phyloP scores from a whole-genome alignment of 2,888 invertebrate species.

The Pelosia muscerda region DNA sequence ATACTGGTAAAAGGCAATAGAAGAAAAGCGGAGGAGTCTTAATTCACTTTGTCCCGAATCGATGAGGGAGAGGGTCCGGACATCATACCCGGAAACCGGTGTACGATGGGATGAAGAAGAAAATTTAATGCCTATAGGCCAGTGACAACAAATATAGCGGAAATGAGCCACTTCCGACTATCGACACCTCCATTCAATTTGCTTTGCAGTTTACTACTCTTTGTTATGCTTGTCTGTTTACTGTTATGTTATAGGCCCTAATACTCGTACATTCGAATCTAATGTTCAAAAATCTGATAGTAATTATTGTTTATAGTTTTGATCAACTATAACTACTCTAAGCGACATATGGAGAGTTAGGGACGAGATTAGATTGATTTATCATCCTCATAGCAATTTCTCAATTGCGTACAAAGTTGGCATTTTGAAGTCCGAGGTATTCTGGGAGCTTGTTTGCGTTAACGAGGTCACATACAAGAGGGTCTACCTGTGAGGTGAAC shows the following conservation, averaged over 20 bases:
- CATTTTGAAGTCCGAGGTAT: no score
- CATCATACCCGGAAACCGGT: constrained; percentile 72
- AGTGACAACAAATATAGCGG: constrained; percentile 79
- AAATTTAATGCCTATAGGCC: constrained; percentile 76
- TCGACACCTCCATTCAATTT: constrained; percentile 81
- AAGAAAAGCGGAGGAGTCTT: constrained; percentile 66
- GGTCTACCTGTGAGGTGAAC: no score
- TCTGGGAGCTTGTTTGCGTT: no score
- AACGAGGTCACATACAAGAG: no score
- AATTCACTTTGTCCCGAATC: constrained; percentile 72
- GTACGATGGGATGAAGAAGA: constrained; percentile 68
- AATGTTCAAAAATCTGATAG: neutral
- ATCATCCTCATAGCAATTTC: no score
- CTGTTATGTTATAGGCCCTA: neutral
- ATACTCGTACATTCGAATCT: neutral
- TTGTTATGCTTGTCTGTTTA: constrained; percentile 57
- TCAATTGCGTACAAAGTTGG: no score
- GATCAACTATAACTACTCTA: no score
- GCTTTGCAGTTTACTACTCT: constrained; percentile 65
- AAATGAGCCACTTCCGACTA: constrained; percentile 83
- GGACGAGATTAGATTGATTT: neutral
- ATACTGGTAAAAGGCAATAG: constrained; percentile 66
- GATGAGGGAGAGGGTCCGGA: constrained; percentile 59
- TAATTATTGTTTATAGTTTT: neutral
- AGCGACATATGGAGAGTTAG: neutral